phyloP scores from a whole-genome alignment of 2,113 vertebrate genomes.

The Corythoichthys intestinalis region DNA sequence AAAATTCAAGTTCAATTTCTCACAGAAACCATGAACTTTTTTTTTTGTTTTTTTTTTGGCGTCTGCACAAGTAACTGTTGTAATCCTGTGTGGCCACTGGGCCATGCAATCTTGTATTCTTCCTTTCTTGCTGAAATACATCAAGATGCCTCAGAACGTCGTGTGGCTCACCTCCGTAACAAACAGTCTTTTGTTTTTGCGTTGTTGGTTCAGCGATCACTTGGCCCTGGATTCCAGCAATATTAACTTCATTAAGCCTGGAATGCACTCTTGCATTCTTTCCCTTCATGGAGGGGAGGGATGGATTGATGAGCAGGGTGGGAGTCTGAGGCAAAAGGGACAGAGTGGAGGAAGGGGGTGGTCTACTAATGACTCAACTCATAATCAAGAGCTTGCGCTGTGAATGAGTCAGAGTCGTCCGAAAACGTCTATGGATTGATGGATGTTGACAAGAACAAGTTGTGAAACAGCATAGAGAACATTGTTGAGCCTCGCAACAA shows the following conservation, averaged over 20 bases:
- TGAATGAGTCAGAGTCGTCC: slow-evolving; percentile 50
- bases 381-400: slow-evolving; percentile 29
- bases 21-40: slow-evolving; percentile 1
- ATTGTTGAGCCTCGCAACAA: slow-evolving; percentile 26
- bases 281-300: slow-evolving; percentile 49
- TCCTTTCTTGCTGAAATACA: slow-evolving; percentile 32
- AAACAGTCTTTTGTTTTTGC: slow-evolving; percentile 75
- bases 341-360: slow-evolving; percentile 12
- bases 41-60: not conserved
- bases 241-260: slow-evolving; percentile 86
- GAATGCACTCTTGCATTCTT: slow-evolving; percentile 80
- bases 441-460: slow-evolving; percentile 23
- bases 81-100: slow-evolving; percentile 44
- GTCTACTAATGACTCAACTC: slow-evolving; percentile 25
- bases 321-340: slow-evolving; percentile 33
- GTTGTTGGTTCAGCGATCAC: slow-evolving; percentile 68
- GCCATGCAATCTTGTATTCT: slow-evolving; percentile 23
- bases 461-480: slow-evolving; percentile 30
- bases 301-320: slow-evolving; percentile 55
- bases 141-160: slow-evolving; percentile 56
- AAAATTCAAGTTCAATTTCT: not conserved
- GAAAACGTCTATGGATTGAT: slow-evolving; percentile 8
- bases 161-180: slow-evolving; percentile 63
- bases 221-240: slow-evolving; percentile 75
- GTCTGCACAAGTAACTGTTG: slow-evolving; percentile 28